Percentiles rank a stretch among this genome's conserved stretches.
These are phyloP conservation scores for Onychorhynchus coronatus DNA, from an alignment of 2,113 vertebrate genomes.

Conservation along the genomic window DNA sequence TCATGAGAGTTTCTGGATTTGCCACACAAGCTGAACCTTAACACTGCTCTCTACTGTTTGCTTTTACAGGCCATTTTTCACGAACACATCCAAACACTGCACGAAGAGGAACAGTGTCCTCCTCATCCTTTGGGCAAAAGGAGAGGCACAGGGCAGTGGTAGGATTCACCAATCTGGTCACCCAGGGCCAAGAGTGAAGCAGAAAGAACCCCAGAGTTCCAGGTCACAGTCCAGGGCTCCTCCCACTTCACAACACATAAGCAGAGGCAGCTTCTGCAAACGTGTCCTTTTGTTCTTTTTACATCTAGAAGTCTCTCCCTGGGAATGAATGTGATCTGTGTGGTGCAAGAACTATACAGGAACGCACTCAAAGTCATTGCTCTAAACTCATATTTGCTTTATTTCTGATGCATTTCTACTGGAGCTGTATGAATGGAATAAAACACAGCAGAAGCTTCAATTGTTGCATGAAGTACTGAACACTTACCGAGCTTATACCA, in stretches of 20 bases:
- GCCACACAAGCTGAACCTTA: background rate
- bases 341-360: background rate
- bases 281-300: background rate
- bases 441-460: background rate
- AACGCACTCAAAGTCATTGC: background rate
- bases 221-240: background rate
- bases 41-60: background rate
- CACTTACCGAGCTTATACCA: slow-evolving; percentile 94
- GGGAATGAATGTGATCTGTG: background rate
- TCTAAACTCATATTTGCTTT: background rate
- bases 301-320: background rate
- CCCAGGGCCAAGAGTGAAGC: background rate
- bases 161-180: background rate
- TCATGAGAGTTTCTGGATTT: background rate
- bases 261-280: background rate
- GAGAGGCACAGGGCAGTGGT: background rate
- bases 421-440: background rate
- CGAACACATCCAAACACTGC: background rate
- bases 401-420: background rate
- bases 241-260: accelerated
- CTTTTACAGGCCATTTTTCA: background rate
- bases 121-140: background rate
- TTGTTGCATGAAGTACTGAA: background rate
- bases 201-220: background rate
- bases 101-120: accelerated